Conservation (phyloP, 2,888 invertebrate genomes). For the Melieria picta region DNA sequence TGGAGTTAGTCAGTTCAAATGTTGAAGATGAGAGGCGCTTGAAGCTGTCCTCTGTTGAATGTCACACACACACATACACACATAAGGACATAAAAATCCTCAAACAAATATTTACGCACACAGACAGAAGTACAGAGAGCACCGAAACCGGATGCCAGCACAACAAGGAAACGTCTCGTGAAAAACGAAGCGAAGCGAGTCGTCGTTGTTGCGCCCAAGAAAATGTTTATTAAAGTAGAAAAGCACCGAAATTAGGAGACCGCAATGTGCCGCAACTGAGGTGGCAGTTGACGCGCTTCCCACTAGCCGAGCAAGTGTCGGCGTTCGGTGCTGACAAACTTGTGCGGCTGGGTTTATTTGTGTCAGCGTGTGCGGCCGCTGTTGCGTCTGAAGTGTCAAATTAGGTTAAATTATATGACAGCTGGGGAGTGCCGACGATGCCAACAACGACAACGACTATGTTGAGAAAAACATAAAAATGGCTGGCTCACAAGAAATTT, state of each 20-base stretch:
- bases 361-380: slow-evolving; percentile 16
- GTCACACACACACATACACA: slow-evolving; percentile 28
- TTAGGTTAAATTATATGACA: slow-evolving; percentile 63
- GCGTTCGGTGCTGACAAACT: too few species aligned
- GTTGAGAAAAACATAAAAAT: too few species aligned
- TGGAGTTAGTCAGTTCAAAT: background rate
- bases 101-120: background rate
- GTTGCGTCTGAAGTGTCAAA: slow-evolving; percentile 55
- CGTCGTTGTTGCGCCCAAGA: slow-evolving; percentile 17
- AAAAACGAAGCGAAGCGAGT: background rate
- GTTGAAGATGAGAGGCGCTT: background rate
- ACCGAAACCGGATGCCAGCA: too few species aligned
- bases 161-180: too few species aligned
- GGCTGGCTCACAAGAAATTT: background rate
- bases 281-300: too few species aligned
- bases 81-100: background rate
- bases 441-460: too few species aligned
- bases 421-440: slow-evolving; percentile 28
- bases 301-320: too few species aligned
- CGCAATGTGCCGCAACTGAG: too few species aligned
- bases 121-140: too few species aligned
- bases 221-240: slow-evolving; percentile 52
- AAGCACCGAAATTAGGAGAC: slow-evolving; percentile 34
- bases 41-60: slow-evolving; percentile 37
- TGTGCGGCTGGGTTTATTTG: too few species aligned